phyloP scores from a whole-genome alignment of 2,888 invertebrate species.

The Cryptocephalus primarius region DNA sequence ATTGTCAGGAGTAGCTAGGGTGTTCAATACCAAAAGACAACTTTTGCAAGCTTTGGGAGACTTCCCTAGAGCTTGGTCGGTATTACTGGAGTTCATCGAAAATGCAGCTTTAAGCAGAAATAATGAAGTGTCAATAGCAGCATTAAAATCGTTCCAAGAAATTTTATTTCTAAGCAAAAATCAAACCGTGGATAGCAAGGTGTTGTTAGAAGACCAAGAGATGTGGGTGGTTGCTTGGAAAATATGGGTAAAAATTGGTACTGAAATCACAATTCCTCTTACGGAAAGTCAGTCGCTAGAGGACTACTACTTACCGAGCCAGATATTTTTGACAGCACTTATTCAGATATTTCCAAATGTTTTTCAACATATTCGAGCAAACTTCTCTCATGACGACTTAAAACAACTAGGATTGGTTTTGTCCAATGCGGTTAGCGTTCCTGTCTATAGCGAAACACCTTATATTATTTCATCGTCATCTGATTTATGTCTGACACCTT shows the following conservation, averaged over 20 bases:
- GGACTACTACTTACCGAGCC: conserved; percentile 77
- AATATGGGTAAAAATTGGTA: conserved; percentile 83
- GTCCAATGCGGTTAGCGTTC: conserved; percentile 67
- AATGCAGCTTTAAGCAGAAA: conserved; percentile 85
- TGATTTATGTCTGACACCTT: conserved; percentile 69
- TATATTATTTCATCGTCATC: conserved; percentile 62
- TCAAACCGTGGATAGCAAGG: conserved; percentile 33
- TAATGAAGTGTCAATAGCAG: conserved; percentile 92
- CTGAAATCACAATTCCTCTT: conserved; percentile 57
- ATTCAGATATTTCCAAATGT: conserved; percentile 93
- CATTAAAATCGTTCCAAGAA: conserved; percentile 94
- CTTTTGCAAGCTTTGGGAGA: conserved; percentile 76
- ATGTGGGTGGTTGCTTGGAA: conserved; percentile 77
- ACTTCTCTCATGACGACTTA: conserved; percentile 62
- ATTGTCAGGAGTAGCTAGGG: conserved; percentile 83
- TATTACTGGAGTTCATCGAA: conserved; percentile 88
- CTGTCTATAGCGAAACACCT: conserved; percentile 69
- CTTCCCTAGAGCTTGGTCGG: conserved; percentile 88
- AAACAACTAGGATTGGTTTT: conserved; percentile 59
- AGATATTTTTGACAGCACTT: conserved; percentile 86
- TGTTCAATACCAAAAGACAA: conserved; percentile 83
- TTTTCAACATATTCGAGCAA: conserved; percentile 68
- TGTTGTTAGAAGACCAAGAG: conserved; percentile 41
- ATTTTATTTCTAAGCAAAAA: conserved; percentile 62
- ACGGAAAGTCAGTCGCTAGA: conserved; percentile 32